phyloP scores from a whole-genome alignment of 2,888 invertebrate genomes.

The Plemyria rubiginata region DNA sequence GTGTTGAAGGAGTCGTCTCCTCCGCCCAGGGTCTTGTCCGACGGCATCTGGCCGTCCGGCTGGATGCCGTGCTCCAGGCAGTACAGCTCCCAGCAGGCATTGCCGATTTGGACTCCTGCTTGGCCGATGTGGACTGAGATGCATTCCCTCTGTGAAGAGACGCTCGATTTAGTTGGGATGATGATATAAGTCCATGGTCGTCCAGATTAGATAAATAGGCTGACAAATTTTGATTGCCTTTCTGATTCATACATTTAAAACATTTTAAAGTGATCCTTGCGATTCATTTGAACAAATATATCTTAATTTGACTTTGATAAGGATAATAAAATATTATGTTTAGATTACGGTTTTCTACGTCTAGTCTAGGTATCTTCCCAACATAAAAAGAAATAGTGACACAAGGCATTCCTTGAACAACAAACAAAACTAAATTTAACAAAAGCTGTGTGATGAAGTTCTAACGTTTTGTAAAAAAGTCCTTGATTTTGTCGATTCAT shows the following conservation, averaged over 20 bases:
- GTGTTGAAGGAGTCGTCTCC: constrained; percentile 92
- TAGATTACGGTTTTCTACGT: too few relatives aligned
- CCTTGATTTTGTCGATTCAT: constrained; percentile 2
- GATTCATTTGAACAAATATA: too few relatives aligned
- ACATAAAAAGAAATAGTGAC: too few relatives aligned
- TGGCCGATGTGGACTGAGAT: constrained; percentile 95
- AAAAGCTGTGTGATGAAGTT: constrained; percentile 12
- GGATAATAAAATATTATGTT: too few relatives aligned
- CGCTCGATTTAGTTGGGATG: too few relatives aligned
- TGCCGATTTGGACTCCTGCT: constrained; percentile 94
- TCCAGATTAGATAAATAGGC: too few relatives aligned
- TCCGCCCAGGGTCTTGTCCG: constrained; percentile 90
- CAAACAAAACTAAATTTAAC: background rate
- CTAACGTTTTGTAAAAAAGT: constrained; percentile 4
- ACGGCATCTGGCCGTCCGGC: constrained; percentile 94
- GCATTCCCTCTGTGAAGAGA: constrained; percentile 89
- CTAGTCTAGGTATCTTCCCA: too few relatives aligned
- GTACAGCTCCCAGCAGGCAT: constrained; percentile 94
- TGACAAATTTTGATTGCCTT: too few relatives aligned
- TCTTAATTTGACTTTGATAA: background rate
- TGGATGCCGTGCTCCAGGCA: constrained; percentile 94
- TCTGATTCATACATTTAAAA: too few relatives aligned
- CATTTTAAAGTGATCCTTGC: too few relatives aligned
- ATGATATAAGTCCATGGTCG: too few relatives aligned
- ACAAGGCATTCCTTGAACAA: too few relatives aligned